phyloP scores from a whole-genome alignment of 2,797 vertebrate genomes.

The Pogonophryne albipinna region DNA sequence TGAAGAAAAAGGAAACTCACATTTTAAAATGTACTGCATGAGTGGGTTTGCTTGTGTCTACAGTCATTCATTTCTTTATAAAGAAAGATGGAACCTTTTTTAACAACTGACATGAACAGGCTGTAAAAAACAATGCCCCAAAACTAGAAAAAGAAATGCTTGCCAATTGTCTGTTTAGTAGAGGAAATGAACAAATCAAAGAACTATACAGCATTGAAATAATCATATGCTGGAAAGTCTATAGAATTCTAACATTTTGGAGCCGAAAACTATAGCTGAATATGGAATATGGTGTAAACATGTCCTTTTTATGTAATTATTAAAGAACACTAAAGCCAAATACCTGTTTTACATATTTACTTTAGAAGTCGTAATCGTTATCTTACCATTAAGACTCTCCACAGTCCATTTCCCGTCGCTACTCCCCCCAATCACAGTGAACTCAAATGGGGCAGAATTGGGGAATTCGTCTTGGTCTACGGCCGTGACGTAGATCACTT shows the following conservation, averaged over 20 bases:
- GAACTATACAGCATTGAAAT: neutral
- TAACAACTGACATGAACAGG: neutral
- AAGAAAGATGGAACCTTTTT: neutral
- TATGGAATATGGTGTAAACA: neutral
- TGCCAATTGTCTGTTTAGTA: neutral
- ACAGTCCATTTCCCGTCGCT: slow-evolving; percentile 85
- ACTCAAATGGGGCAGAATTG: slow-evolving; percentile 88
- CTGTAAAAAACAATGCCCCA: neutral
- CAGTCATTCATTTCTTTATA: neutral
- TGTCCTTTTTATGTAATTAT: neutral
- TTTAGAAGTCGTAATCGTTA: neutral
- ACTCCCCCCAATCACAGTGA: slow-evolving; percentile 76
- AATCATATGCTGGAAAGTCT: neutral
- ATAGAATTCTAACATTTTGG: neutral
- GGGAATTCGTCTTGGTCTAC: slow-evolving; percentile 85
- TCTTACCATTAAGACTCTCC: slow-evolving; percentile 86
- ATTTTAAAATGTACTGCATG: neutral
- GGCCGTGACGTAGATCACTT: slow-evolving; percentile 85
- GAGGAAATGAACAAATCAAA: neutral
- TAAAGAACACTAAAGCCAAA: neutral
- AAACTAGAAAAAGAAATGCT: neutral
- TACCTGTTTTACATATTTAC: neutral
- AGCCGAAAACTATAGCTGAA: neutral
- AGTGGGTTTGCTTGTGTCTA: neutral
- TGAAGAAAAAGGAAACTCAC: slow-evolving; percentile 33